phyloP scores from a whole-genome alignment of 2,797 vertebrate species.

The Pampus argenteus region DNA sequence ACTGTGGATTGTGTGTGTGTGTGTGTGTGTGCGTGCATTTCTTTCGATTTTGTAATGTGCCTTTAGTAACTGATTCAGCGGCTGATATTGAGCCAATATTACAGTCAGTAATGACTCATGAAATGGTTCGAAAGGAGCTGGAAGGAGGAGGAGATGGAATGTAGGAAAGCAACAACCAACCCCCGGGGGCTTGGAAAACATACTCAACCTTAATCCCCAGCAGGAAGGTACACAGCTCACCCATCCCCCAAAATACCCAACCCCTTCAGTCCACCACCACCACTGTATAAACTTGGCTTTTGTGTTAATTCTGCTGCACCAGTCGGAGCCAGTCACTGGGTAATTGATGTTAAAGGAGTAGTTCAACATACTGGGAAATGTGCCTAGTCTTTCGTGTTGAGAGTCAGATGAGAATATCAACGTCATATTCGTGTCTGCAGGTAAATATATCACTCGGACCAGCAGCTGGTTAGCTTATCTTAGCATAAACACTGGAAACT shows the following conservation, averaged over 20 bases:
- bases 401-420: neutral
- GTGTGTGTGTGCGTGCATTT: neutral
- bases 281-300: constrained; percentile 34
- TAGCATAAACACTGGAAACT: neutral
- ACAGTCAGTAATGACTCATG: constrained; percentile 79
- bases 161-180: constrained; percentile 69
- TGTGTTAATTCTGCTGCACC: constrained; percentile 21
- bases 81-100: constrained; percentile 70
- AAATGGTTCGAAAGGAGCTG: constrained; percentile 62
- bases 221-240: constrained; percentile 55
- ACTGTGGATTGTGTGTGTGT: neutral
- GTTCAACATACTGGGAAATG: neutral
- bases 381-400: neutral
- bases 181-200: constrained; percentile 71
- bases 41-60: constrained; percentile 18
- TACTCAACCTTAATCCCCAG: constrained; percentile 69
- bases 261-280: constrained; percentile 21
- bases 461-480: neutral
- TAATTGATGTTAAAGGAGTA: neutral
- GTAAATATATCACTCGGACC: neutral
- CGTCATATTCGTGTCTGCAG: neutral
- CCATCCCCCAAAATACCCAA: constrained; percentile 49
- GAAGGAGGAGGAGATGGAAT: constrained; percentile 71
- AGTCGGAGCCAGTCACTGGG: constrained; percentile 4
- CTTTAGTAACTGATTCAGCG: constrained; percentile 54